Percentiles rank a stretch among this genome's conserved stretches.
Evolutionary conservation across 1,140 invertebrate species (phyloP).

Genomic region (Drosophila miranda): DNA sequence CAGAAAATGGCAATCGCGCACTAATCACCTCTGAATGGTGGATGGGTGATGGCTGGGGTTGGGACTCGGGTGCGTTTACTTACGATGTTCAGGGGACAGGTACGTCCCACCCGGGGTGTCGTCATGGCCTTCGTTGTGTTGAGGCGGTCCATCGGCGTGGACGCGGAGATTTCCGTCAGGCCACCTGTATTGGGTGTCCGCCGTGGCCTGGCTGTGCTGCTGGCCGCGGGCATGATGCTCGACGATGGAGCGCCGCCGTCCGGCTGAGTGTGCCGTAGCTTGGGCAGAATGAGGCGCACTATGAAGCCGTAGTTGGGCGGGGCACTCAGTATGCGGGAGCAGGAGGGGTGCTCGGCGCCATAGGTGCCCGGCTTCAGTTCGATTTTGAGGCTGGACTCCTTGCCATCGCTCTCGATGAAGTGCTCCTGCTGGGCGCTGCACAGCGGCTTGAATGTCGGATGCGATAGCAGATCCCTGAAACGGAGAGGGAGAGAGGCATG

Average conservation of each 20-base stretch:
- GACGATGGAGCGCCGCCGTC: slow-evolving; percentile 23
- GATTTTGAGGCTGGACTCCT: slow-evolving; percentile 79
- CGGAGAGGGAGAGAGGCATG: background rate
- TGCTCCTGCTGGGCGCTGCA: slow-evolving; percentile 76
- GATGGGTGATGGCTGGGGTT: background rate
- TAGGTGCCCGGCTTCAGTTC: slow-evolving; percentile 70
- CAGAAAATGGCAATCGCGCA: slow-evolving; percentile 46
- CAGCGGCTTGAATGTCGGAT: slow-evolving; percentile 73
- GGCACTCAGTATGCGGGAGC: slow-evolving; percentile 72
- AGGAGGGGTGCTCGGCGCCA: slow-evolving; percentile 54
- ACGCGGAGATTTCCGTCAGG: slow-evolving; percentile 34
- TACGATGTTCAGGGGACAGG: slow-evolving; percentile 78
- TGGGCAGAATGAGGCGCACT: slow-evolving; percentile 76
- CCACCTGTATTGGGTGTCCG: slow-evolving; percentile 14
- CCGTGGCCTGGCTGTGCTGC: slow-evolving; percentile 28
- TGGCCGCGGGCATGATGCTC: slow-evolving; percentile 48
- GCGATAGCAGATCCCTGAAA: slow-evolving; percentile 69
- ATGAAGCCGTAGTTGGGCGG: slow-evolving; percentile 77
- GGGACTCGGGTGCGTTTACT: slow-evolving; percentile 42
- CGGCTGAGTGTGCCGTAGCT: slow-evolving; percentile 57
- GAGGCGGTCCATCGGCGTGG: slow-evolving; percentile 39
- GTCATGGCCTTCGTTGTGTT: slow-evolving; percentile 31
- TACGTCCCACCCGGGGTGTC: slow-evolving; percentile 48
- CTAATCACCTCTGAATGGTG: slow-evolving; percentile 29
- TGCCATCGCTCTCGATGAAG: slow-evolving; percentile 79